Percentiles rank a stretch among this genome's conserved stretches.
These are phyloP conservation scores for Tenrec ecaudatus DNA, from an alignment of 2,113 vertebrate species.

Conservation along the genomic window DNA sequence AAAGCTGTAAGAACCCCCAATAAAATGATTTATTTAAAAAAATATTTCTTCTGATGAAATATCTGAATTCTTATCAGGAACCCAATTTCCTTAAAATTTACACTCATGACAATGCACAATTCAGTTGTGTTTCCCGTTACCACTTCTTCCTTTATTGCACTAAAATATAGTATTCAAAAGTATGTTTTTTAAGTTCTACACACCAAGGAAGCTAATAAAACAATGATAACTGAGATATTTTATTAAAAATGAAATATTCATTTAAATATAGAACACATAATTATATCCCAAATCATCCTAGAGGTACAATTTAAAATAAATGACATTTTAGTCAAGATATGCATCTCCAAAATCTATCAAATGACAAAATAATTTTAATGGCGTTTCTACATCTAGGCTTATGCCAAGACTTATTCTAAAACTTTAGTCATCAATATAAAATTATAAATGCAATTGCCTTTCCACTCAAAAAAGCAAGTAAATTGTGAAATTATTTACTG, in stretches of 20 bases:
- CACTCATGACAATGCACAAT: not conserved
- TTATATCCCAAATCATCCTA: not conserved
- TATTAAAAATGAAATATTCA: not conserved
- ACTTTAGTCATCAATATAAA: constrained; percentile 8
- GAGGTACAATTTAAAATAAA: constrained; percentile 33
- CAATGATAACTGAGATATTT: constrained; percentile 9
- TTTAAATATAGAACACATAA: constrained; percentile 24
- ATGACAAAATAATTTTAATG: not conserved
- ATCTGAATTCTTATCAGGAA: not conserved
- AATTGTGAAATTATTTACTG: too few species aligned
- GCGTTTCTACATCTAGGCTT: constrained; percentile 11
- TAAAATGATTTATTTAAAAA: not conserved
- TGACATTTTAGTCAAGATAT: not conserved
- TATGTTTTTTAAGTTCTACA: constrained; percentile 26
- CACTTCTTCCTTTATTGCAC: not conserved
- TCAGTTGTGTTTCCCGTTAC: constrained; percentile 5
- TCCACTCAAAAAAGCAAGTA: too few species aligned
- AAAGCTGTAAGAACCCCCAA: too few species aligned
- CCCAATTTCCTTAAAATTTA: constrained; percentile 32
- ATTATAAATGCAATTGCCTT: not conserved
- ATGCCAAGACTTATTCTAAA: constrained; percentile 31
- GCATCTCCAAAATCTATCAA: constrained; percentile 27
- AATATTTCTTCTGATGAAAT: constrained; percentile 2
- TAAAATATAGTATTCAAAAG: constrained; percentile 17
- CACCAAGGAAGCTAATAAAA: not conserved